Evolutionary conservation across 2,888 invertebrate species (phyloP).

Genomic region (Orgyia antiqua): DNA sequence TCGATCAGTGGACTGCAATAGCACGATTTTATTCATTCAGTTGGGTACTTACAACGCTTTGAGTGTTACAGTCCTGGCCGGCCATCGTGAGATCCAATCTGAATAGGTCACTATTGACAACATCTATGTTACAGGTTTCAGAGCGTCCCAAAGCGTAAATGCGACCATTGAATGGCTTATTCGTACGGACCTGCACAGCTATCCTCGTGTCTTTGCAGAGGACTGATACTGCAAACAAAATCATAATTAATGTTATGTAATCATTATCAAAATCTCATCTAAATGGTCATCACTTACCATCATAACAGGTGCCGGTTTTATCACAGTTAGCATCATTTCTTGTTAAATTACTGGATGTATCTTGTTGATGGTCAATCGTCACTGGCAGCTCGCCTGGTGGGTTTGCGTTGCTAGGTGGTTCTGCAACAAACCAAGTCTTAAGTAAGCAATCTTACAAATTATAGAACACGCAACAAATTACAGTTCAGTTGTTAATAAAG

Average conservation of each 20-base stretch:
- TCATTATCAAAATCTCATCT: not conserved
- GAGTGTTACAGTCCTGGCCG: conserved; percentile 96
- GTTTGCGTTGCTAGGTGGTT: conserved; percentile 60
- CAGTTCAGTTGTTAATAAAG: conserved; percentile 34
- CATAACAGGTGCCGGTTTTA: conserved; percentile 96
- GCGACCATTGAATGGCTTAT: conserved; percentile 95
- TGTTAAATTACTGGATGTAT: conserved; percentile 85
- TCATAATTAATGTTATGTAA: too few species aligned
- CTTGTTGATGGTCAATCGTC: conserved; percentile 87
- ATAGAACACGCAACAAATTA: conserved; percentile 27
- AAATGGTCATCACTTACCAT: conserved; percentile 80
- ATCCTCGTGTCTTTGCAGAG: conserved; percentile 97
- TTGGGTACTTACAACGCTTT: conserved; percentile 94
- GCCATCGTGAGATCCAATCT: conserved; percentile 94
- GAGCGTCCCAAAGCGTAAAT: conserved; percentile 96
- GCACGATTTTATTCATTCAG: too few species aligned
- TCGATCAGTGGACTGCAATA: too few species aligned
- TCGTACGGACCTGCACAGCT: conserved; percentile 94
- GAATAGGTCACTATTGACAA: conserved; percentile 94
- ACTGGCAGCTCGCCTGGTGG: conserved; percentile 81
- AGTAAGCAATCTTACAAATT: conserved; percentile 15
- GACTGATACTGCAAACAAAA: conserved; percentile 84
- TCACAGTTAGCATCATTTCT: conserved; percentile 92
- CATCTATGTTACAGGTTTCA: conserved; percentile 96
- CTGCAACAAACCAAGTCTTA: conserved; percentile 54